A percentile compares a stretch with the other conserved stretches of the same genome.
Conservation (phyloP, 1,140 invertebrate species). For the Bombus cullumanus region DNA sequence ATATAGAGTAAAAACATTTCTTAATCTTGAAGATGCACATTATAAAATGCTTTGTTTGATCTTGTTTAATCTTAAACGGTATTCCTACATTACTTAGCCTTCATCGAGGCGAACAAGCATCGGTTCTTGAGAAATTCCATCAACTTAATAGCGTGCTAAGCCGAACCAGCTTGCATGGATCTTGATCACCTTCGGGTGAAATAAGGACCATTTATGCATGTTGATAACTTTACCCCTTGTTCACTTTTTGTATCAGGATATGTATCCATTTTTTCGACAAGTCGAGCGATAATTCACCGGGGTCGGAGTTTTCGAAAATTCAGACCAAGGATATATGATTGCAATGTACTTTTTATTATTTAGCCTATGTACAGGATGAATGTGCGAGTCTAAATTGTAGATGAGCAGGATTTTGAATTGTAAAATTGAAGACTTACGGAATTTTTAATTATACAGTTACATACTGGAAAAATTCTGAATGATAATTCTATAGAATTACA, state of each 20-base stretch:
- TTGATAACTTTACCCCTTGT: constrained; percentile 5
- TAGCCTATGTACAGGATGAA: background rate
- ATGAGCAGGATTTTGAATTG: too few relatives aligned
- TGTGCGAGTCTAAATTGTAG: background rate
- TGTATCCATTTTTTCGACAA: too few relatives aligned
- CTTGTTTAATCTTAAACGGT: background rate
- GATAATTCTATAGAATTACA: background rate
- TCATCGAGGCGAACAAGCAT: background rate
- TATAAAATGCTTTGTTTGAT: background rate
- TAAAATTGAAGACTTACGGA: too few relatives aligned
- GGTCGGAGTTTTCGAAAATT: background rate
- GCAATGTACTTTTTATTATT: background rate
- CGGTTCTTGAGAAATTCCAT: constrained; percentile 22
- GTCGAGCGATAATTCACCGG: background rate
- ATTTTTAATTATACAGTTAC: too few relatives aligned
- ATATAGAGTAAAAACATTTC: background rate
- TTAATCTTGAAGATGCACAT: background rate
- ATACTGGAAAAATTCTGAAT: too few relatives aligned
- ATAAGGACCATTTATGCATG: constrained; percentile 34
- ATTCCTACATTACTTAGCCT: background rate
- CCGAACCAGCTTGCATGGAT: background rate
- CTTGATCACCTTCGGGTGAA: background rate
- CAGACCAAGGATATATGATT: background rate
- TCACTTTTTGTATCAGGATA: background rate
- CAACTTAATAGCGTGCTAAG: constrained; percentile 3